Conservation (phyloP, 2,113 vertebrate genomes). For the Amblyornis subalaris region DNA sequence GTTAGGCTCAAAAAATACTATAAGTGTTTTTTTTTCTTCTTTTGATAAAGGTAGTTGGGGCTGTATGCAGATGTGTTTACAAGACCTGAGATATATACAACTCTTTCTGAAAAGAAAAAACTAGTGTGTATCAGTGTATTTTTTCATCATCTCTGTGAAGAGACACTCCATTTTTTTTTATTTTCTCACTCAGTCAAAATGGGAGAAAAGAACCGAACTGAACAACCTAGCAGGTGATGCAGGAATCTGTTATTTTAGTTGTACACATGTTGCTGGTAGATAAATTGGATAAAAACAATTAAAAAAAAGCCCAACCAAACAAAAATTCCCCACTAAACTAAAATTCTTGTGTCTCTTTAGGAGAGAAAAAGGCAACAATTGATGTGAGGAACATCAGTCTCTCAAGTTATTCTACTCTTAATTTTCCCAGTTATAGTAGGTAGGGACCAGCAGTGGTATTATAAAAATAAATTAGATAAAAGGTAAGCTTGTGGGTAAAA, state of each 20-base stretch:
- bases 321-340: background rate
- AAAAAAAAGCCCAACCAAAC: background rate
- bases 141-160: background rate
- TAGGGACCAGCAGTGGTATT: background rate
- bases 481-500: background rate
- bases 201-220: background rate
- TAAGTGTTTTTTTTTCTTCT: background rate
- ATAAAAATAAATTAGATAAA: background rate
- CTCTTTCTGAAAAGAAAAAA: background rate
- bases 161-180: background rate
- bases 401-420: background rate
- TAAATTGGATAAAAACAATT: background rate
- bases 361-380: background rate
- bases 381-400: background rate
- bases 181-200: background rate
- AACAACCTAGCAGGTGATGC: background rate
- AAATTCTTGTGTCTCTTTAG: background rate
- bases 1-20: background rate
- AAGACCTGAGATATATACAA: background rate
- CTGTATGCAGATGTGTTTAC: background rate
- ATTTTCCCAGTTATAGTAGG: background rate
- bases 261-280: fast-evolving
- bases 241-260: background rate
- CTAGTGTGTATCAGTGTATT: background rate
- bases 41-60: background rate